Percentiles rank a stretch among this genome's conserved stretches.
phyloP scores from a whole-genome alignment of 2,113 vertebrate genomes.

The Jacana jacana region DNA sequence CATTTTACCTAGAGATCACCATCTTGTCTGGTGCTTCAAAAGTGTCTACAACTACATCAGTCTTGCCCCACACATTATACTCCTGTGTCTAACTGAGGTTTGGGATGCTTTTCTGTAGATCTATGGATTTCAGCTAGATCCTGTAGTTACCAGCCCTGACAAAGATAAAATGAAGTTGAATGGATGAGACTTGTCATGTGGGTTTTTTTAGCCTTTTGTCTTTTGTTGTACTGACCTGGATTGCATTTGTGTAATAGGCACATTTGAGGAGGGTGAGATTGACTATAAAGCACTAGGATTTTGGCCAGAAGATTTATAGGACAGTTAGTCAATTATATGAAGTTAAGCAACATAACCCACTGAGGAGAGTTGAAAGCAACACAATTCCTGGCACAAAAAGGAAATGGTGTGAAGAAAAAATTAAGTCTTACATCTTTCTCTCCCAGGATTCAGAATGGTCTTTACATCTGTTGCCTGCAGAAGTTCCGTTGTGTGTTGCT shows the following conservation, averaged over 20 bases:
- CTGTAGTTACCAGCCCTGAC: neutral
- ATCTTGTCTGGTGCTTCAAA: neutral
- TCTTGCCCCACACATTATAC: neutral
- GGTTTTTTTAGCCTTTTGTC: neutral
- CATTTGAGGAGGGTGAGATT: neutral
- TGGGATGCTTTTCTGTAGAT: neutral
- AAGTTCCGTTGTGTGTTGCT: neutral
- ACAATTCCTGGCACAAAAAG: neutral
- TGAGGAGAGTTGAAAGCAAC: neutral
- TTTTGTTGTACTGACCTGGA: neutral
- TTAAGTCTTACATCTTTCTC: neutral
- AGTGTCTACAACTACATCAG: neutral
- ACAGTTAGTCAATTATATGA: neutral
- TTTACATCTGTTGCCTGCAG: neutral
- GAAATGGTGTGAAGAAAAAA: neutral
- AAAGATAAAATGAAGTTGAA: neutral
- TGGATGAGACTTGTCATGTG: neutral
- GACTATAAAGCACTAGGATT: neutral
- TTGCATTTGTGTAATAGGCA: neutral
- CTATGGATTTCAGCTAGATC: neutral
- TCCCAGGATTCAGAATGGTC: neutral
- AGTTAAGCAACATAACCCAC: neutral
- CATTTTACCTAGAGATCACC: neutral
- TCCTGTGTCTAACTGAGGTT: neutral
- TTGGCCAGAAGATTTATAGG: slow-evolving; percentile 11